Conservation (phyloP, 2,888 invertebrate species). For the Erebia aethiops region DNA sequence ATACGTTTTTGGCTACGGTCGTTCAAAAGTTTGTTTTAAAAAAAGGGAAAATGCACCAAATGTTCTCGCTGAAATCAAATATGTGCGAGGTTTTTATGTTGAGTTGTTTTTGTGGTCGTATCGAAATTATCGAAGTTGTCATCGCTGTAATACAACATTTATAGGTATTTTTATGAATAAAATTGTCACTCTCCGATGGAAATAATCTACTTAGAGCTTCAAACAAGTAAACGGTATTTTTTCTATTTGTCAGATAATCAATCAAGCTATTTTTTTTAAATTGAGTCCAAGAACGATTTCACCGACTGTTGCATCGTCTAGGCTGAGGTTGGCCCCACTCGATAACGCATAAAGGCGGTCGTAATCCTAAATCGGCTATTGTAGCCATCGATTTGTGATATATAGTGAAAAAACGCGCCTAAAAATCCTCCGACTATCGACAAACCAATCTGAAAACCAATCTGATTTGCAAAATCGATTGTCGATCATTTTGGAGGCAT, state of each 20-base stretch:
- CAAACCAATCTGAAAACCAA: no score
- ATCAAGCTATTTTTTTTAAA: not conserved
- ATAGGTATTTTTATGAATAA: not conserved
- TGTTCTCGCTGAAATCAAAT: slow-evolving; percentile 27
- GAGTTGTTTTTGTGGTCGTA: not conserved
- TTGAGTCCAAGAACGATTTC: no score
- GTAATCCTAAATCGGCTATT: not conserved
- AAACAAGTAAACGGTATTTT: no score
- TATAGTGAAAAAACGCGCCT: no score
- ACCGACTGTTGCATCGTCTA: not conserved
- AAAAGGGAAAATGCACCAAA: slow-evolving; percentile 30
- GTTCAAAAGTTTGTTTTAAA: slow-evolving; percentile 24
- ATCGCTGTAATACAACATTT: not conserved
- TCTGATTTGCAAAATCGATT: no score
- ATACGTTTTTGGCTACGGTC: slow-evolving; percentile 36
- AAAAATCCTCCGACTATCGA: no score
- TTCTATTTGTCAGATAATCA: no score
- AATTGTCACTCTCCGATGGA: no score
- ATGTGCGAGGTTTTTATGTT: slow-evolving; percentile 17
- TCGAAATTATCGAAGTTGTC: not conserved
- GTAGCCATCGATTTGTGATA: not conserved
- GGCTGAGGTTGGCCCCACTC: not conserved
- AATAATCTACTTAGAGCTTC: no score
- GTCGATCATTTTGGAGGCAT: no score
- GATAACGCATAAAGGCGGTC: not conserved